Evolutionary conservation across 2,113 vertebrate genomes (phyloP).

Genomic region (Sialia sialis): DNA sequence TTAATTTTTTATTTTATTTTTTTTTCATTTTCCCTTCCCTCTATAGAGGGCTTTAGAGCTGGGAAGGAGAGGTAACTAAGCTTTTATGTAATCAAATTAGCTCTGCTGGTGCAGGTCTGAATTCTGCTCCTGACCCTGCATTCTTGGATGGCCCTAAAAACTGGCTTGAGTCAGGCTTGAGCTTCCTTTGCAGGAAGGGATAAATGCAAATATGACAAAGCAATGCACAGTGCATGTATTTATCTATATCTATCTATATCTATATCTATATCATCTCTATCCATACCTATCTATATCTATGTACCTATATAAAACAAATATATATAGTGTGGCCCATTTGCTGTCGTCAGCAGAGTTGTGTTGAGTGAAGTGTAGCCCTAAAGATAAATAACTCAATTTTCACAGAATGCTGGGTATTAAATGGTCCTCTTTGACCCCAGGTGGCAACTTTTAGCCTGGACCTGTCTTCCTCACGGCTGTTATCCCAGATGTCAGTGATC

Average conservation of each 20-base stretch:
- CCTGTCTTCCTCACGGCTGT: not conserved
- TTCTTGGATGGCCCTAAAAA: not conserved
- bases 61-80: not conserved
- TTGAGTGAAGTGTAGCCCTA: not conserved
- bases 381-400: not conserved
- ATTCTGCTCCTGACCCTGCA: not conserved
- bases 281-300: too few relatives aligned
- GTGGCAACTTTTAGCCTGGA: not conserved
- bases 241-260: not conserved
- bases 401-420: not conserved
- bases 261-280: too few relatives aligned
- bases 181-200: not conserved
- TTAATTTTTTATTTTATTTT: not conserved
- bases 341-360: not conserved
- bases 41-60: not conserved
- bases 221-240: not conserved
- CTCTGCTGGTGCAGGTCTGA: not conserved
- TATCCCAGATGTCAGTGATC: slow-evolving; percentile 13
- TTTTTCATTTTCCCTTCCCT: not conserved
- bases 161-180: not conserved
- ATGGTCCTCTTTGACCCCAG: not conserved
- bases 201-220: not conserved
- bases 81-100: not conserved
- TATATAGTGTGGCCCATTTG: not conserved
- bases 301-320: not conserved